Evolutionary conservation across 2,888 invertebrate genomes (phyloP), one percentile per base, ranked within the genome.

Genomic region (Drosophila recens): DNA sequence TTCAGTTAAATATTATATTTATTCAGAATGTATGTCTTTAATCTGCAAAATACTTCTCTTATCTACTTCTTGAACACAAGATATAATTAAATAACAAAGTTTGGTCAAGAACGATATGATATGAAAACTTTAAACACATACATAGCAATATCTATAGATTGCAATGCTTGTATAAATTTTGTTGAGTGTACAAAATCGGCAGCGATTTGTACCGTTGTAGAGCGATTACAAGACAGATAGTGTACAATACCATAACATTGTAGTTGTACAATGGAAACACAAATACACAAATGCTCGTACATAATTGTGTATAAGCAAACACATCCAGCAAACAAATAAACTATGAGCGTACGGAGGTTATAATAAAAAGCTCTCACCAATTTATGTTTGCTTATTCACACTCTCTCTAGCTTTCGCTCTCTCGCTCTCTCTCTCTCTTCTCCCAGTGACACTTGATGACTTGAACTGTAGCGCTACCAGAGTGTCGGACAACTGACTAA

Each of bases 341-440:
- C 38, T 51, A 23, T 36, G 72, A 57, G 49, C 42, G 62, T 11
- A 34, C 40, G 63, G 62, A 62, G 72, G 69, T 77, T 72, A 65
- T 54, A 61, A 63, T 64, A 64, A 63, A 72, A 79, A 79, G 75
- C 82, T 84, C 83, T 84, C 85, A 87, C 80, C 72, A 73, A 67
- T 57, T 71, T 61, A 57, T 71, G 54, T 65, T 75, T 72, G 51
- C 66, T 76, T 67, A 67, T 56, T 73, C 57, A 36, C 38, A 15
- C 43, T 30, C 59, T 42, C 59, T 53, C 23, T 27, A n/a, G 27
- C 38, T 53, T 27, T 65, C 34, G 20, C 45, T 48, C 52, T 56
- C 27, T 38, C 53, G 23, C 66, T 59, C 61, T 33, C 34, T 38
- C 66, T 59, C 61, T 33, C 30, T 11, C 56, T 49, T 52, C 54